Conservation (phyloP, 2,888 invertebrate species). For the Acleris sparsana region DNA sequence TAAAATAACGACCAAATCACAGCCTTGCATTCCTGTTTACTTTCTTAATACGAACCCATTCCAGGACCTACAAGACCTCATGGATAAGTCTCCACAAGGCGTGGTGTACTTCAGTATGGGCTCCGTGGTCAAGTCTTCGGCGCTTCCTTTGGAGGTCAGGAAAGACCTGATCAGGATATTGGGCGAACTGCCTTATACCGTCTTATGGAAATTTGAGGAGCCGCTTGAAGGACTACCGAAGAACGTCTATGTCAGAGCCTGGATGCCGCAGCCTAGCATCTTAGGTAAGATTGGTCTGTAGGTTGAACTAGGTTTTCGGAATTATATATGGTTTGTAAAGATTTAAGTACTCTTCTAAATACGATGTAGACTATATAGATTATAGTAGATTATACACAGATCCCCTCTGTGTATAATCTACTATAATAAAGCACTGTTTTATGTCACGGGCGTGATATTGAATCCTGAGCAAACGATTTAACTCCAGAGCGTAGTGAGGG, state of each 20-base stretch:
- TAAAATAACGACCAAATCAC: no score
- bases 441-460: no score
- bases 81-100: conserved; percentile 34
- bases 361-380: no score
- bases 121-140: conserved; percentile 35
- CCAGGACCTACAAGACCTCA: conserved; percentile 37
- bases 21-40: no score
- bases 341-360: no score
- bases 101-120: conserved; percentile 41
- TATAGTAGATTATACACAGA: no score
- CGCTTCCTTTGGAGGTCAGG: conserved; percentile 10
- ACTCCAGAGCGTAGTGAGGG: no score
- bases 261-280: conserved; percentile 64
- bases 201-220: conserved; percentile 58
- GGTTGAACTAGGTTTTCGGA: no score
- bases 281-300: conserved; percentile 47
- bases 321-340: no score
- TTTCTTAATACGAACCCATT: background rate
- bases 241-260: conserved; percentile 53
- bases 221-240: conserved; percentile 46
- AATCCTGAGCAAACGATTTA: no score
- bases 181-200: conserved; percentile 42
- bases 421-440: no score
- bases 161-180: conserved; percentile 25
- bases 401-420: no score